Conservation (phyloP, 2,797 vertebrate species). For the Ptychobarbus kaznakovi region DNA sequence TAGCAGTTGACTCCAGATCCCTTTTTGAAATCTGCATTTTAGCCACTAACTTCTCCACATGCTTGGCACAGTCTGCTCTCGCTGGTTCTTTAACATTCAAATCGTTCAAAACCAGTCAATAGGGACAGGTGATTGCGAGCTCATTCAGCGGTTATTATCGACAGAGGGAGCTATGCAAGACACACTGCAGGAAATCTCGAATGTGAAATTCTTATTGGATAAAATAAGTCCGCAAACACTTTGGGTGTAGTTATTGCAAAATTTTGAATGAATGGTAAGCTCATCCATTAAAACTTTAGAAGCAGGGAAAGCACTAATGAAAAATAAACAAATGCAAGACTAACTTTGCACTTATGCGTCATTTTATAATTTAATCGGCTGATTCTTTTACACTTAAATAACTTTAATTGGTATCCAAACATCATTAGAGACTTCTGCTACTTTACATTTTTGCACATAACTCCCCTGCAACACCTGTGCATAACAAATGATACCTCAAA, state of each 20-base stretch:
- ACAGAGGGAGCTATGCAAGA: constrained; percentile 1
- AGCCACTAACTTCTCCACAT: constrained; percentile 60
- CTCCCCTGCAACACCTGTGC: not conserved
- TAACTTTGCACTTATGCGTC: not conserved
- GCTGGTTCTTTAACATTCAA: constrained; percentile 21
- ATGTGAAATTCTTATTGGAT: constrained; percentile 24
- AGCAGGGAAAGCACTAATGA: not conserved
- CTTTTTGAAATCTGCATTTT: constrained; percentile 70
- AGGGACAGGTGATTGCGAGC: constrained; percentile 21
- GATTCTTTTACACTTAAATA: not conserved
- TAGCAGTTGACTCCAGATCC: constrained; percentile 73
- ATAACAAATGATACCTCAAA: not conserved
- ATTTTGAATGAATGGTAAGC: constrained; percentile 32
- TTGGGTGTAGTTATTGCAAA: constrained; percentile 32
- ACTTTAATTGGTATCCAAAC: not conserved
- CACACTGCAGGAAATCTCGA: constrained; percentile 19
- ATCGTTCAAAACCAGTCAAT: not conserved
- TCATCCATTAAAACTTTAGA: not conserved
- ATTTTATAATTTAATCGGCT: not conserved
- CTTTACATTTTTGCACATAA: not conserved
- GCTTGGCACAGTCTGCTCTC: constrained; percentile 26
- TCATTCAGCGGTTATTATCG: constrained; percentile 7
- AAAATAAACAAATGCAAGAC: constrained; percentile 6
- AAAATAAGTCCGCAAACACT: constrained; percentile 29
- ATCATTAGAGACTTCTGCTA: not conserved